Evolutionary conservation across 2,888 invertebrate species (phyloP).

Genomic region (Caenorhabditis wallacei): DNA sequence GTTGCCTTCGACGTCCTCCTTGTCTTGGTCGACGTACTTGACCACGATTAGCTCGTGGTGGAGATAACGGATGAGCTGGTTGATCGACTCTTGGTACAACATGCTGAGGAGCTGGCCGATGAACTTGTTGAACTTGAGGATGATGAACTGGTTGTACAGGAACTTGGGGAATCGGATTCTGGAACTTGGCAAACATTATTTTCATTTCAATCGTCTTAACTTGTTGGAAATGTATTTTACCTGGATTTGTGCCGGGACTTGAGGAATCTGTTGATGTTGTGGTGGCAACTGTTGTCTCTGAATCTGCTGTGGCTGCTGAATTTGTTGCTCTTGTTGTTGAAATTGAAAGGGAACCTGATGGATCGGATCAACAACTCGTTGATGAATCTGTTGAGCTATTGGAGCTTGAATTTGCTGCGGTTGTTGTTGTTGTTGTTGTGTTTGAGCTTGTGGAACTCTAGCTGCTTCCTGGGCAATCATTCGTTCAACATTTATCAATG

Average conservation of each 20-base stretch:
- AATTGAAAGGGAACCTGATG: no score
- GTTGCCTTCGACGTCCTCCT: not conserved
- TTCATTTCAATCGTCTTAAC: no score
- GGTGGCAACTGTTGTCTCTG: not conserved
- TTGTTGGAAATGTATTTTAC: no score
- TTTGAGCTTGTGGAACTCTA: not conserved
- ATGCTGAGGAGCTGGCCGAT: not conserved
- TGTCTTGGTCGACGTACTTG: not conserved
- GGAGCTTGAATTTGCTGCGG: no score
- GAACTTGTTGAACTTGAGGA: not conserved
- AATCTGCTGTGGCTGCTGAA: not conserved
- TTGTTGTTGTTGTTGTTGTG: constrained; percentile 1
- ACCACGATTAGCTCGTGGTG: not conserved
- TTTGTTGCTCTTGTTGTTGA: not conserved
- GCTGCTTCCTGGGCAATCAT: constrained; percentile 8
- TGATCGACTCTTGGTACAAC: not conserved
- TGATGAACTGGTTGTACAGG: not conserved
- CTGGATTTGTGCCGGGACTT: not conserved
- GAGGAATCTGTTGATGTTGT: constrained; percentile 5
- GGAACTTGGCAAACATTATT: not conserved
- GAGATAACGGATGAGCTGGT: not conserved
- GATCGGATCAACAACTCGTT: no score
- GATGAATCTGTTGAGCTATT: constrained; percentile 1
- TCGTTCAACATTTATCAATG: not conserved
- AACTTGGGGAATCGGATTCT: not conserved